These are phyloP conservation scores for Parthenolecanium corni DNA, from an alignment of 2,888 invertebrate genomes.

Conservation along the genomic window DNA sequence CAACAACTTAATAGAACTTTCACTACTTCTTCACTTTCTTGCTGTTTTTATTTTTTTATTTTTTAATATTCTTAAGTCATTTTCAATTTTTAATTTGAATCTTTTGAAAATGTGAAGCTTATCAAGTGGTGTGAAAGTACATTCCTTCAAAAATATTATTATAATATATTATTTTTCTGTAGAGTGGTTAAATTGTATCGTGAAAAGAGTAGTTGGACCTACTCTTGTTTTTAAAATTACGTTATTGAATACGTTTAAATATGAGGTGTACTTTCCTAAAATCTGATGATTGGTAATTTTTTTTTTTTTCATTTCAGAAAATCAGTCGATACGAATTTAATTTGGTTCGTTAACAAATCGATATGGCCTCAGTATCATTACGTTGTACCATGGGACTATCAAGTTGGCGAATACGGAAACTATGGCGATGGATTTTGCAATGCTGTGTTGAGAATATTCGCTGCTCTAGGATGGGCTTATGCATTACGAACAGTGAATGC, in stretches of 20 bases:
- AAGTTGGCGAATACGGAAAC: slow-evolving; percentile 66
- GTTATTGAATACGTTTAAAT: too few relatives aligned
- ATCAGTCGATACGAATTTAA: slow-evolving; percentile 58
- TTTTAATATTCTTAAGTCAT: too few relatives aligned
- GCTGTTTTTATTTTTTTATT: too few relatives aligned
- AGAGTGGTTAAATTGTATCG: too few relatives aligned
- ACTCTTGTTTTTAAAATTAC: too few relatives aligned
- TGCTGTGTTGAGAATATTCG: slow-evolving; percentile 56
- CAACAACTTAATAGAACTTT: not conserved
- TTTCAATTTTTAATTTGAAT: too few relatives aligned
- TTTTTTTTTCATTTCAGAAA: slow-evolving; percentile 41
- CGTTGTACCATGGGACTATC: slow-evolving; percentile 64
- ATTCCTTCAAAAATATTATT: too few relatives aligned
- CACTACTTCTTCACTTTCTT: not conserved
- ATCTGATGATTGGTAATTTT: not conserved
- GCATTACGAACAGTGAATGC: slow-evolving; percentile 54
- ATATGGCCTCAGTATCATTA: slow-evolving; percentile 77
- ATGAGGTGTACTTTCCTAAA: too few relatives aligned
- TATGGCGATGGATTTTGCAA: slow-evolving; percentile 56
- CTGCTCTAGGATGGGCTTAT: slow-evolving; percentile 53
- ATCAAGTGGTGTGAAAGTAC: too few relatives aligned
- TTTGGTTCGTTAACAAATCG: slow-evolving; percentile 61
- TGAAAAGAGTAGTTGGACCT: too few relatives aligned
- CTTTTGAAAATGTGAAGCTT: too few relatives aligned
- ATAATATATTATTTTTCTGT: too few relatives aligned